Evolutionary conservation across 2,113 vertebrate genomes (phyloP).

Genomic region (Manacus vitellinus): DNA sequence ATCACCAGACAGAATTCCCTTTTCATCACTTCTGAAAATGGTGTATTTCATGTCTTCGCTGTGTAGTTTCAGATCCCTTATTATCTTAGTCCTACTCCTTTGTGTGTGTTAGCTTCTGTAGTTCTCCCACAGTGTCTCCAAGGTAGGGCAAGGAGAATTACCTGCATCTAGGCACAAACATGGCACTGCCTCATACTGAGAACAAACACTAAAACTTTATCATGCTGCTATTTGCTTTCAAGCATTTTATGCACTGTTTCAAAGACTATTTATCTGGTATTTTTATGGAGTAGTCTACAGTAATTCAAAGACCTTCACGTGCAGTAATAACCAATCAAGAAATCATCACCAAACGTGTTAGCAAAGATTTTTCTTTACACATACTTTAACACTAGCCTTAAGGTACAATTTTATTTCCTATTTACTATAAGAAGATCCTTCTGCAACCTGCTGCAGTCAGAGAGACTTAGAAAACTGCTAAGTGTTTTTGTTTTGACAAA

Average conservation of each 20-base stretch:
- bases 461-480: neutral
- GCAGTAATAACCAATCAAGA: neutral
- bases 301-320: neutral
- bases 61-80: neutral
- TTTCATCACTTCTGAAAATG: neutral
- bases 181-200: neutral
- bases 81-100: neutral
- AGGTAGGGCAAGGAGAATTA: neutral
- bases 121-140: neutral
- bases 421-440: neutral
- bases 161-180: neutral
- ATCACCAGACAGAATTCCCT: neutral
- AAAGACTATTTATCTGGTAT: neutral
- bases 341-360: neutral
- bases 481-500: neutral
- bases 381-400: neutral
- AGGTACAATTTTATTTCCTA: neutral
- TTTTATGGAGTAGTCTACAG: neutral
- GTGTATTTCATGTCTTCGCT: neutral
- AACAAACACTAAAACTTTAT: neutral
- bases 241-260: neutral
- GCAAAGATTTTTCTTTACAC: neutral
- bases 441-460: neutral
- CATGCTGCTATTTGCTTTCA: neutral
- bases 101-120: neutral